phyloP scores from a whole-genome alignment of 2,797 vertebrate genomes.

The Pogoniulus pusillus region DNA sequence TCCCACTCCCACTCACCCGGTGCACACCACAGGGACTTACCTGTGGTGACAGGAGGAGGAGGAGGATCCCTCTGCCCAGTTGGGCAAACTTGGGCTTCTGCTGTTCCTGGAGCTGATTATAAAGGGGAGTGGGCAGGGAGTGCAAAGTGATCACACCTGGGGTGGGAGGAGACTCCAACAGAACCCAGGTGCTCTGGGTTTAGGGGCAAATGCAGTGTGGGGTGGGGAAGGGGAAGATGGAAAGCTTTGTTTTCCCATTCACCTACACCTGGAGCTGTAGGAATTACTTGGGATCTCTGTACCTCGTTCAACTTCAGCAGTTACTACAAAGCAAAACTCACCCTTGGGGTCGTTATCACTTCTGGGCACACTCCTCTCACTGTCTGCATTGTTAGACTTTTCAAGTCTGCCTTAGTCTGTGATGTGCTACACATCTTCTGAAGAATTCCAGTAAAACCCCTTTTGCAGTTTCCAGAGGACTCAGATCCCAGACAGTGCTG shows the following conservation, averaged over 20 bases:
- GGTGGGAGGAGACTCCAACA: no score
- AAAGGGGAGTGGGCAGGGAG: no score
- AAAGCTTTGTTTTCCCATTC: constrained; percentile 49
- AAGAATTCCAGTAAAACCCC: background rate
- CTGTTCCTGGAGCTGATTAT: no score
- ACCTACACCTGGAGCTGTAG: background rate
- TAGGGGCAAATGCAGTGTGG: no score
- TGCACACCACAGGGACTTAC: no score
- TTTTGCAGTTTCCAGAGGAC: background rate
- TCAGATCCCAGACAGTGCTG: background rate
- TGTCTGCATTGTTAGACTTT: background rate
- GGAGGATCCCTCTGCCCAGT: no score
- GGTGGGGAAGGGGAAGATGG: background rate
- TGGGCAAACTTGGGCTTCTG: no score
- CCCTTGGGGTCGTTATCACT: background rate
- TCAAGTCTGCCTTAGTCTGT: background rate
- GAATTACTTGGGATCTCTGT: background rate
- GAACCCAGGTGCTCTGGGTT: no score
- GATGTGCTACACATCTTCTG: background rate
- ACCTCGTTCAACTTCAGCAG: background rate
- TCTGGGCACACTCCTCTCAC: background rate
- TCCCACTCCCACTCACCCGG: no score
- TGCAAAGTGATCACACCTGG: no score
- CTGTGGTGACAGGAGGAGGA: no score
- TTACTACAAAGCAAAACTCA: background rate